Evolutionary conservation across 2,797 vertebrate genomes (phyloP), one percentile per base, ranked within the genome.

Genomic region (Malurus leucopterus): DNA sequence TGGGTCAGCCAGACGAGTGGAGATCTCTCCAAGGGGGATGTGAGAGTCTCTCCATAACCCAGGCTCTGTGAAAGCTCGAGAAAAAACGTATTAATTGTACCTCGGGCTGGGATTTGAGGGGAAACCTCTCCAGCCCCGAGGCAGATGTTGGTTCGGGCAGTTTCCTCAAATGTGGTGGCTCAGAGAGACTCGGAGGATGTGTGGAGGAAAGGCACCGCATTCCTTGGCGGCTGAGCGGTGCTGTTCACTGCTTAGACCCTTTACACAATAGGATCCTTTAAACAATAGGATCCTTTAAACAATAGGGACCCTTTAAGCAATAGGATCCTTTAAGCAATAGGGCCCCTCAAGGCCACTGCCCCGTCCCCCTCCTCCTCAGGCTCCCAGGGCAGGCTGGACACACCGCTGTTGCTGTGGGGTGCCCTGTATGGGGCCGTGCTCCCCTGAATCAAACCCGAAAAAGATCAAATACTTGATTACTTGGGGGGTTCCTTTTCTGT

Each of bases 401-500:
- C 43, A 8, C 34, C 0, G 0, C 26, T 44, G 26, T 15, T 75
- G 61, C 74, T n/a, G n/a, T 50, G 74, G 14, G 32, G 23, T 84
- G 68, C 32, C 41, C 47, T 36, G 11, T 11, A 21, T 50, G 64
- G 29, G 32, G 49, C 51, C 0, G 2, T 69, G 47, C 57, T 61
- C 30, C 43, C n/a, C 44, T 43, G 10, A 24, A 10, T 49, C 53
- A 47, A 22, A 81, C 50, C 58, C 1, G 38, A 34, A 49, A 43
- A 86, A 36, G 8, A 59, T 84, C 26, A 44, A 67, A 78, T 54
- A 20, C 6, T 1, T 18, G 14, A 29, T 32, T 84, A 18, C 36
- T 74, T 9, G 2, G 29, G 29, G 2, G 0, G 4, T 36, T 59
- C 32, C 38, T 14, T 3, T 30, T 40, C 15, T 21, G 1, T 57